Conservation (phyloP, 2,888 invertebrate species). For the Alloplasta piceator region DNA sequence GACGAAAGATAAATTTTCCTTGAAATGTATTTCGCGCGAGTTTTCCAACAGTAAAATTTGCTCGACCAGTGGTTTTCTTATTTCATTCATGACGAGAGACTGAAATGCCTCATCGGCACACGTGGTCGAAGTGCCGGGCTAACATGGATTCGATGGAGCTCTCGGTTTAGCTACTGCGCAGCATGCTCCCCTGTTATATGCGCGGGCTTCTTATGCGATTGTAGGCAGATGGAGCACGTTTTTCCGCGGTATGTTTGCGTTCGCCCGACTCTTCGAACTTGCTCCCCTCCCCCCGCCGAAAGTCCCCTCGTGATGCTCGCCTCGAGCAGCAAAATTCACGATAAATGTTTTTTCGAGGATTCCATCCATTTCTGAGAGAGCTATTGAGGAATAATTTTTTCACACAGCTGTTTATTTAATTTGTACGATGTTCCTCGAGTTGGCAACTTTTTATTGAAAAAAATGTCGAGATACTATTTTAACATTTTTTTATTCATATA, state of each 20-base stretch:
- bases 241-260: slow-evolving; percentile 25
- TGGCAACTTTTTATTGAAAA: no score
- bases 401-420: no score
- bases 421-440: no score
- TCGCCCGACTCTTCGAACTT: neutral
- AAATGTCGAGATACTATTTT: no score
- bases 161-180: slow-evolving; percentile 22
- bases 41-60: slow-evolving; percentile 8
- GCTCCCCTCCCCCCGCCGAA: neutral
- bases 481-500: no score
- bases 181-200: slow-evolving; percentile 77
- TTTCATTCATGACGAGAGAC: slow-evolving; percentile 49
- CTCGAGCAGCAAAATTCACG: no score
- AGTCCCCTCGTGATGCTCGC: slow-evolving; percentile 7
- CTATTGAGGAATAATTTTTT: no score
- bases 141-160: slow-evolving; percentile 69
- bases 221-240: slow-evolving; percentile 79
- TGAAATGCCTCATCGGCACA: slow-evolving; percentile 76
- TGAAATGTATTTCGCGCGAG: neutral
- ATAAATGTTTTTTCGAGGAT: no score
- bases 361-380: no score
- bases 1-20: slow-evolving; percentile 17
- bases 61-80: slow-evolving; percentile 7
- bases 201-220: slow-evolving; percentile 83
- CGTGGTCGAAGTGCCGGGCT: slow-evolving; percentile 76